Base-by-base conservation (phyloP, 2,888 invertebrate species). In the Lacanobia oleracea region DNA sequence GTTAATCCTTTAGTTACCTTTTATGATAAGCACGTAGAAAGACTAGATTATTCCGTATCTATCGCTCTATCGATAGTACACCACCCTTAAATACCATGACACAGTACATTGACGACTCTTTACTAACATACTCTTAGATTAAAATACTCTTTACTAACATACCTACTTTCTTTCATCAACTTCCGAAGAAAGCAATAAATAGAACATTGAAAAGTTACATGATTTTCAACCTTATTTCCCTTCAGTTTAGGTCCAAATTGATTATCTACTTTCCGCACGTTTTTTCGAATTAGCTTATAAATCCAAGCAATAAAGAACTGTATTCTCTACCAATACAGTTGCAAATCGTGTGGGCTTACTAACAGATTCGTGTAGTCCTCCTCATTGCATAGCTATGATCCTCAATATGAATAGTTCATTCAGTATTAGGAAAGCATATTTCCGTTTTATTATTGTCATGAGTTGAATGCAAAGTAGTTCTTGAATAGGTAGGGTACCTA, bases 371-470 rank as follows among this genome's bases (percentile, higher is more conserved):
- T 53, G 4, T 10, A 37, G 21, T n/a, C 14, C 3, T 37, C 43
- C 14, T 37, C 50, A 14, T 43, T 50, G 51, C 14, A 53, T 14
- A 27, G 23, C n/a, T 53, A 43, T 48, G n/a, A n/a, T 75, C 40
- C 23, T 33, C 45, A 51, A 51, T 54, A 69, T 23, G 75, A 76
- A 64, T 60, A 69, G 63, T 69, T 75, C 53, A 69, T 69, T 75
- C 59, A 43, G 27, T 63, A 50, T 63, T 23, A 69, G 69, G 53
- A 50, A 62, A 53, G 76, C 57, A 75, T 75, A 75, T 45, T 76
- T 76, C 76, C 76, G 75, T n/a, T 10, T 74, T 50, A 67, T 75
- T 53, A 14, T 43, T 54, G n/a, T 37, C 75, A 43, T 75, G 63
- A 54, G 23, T 14, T 43, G 70, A 69, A 76, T 75, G 8, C 33